Base-by-base conservation (phyloP, 2,888 invertebrate species). In the Drosophila helvetica region DNA sequence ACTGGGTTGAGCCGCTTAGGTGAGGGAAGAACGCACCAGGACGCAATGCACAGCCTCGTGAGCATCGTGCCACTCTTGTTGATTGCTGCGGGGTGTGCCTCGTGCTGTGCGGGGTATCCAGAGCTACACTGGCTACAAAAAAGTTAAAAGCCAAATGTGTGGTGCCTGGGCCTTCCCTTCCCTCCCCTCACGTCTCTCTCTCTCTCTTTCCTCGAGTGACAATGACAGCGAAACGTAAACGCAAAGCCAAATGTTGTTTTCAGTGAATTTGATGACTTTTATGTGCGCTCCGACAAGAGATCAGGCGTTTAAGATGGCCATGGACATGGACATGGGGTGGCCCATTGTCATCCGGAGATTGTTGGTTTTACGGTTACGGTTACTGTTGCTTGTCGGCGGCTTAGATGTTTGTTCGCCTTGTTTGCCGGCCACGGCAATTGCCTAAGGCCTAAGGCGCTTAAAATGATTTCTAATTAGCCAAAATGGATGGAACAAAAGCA, bases 181-280 rank as follows among this genome's bases (percentile, higher is more conserved):
- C 3, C 2, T 43, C 10, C 45, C 2, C 9, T 5, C 38, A 12
- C 10, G 15, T 10, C 18, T 12, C 1, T 1, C 22, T 5, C 22
- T 22, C 22, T 22, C 22, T 22, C 0, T 4, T 22, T 5, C 7
- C n/a, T 54, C 54, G 22, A 67, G 78, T 82, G 88, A 89, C 82
- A 89, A 80, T 80, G 85, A 83, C 78, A 79, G 83, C 81, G 83
- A 78, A 79, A 81, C 79, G 86, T 86, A 77, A 80, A 78, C 78
- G 86, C 71, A 88, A 85, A 79, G 87, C 85, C 88, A 89, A 86
- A 86, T 86, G 89, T 89, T 86, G 86, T 86, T 89, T 90, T 89
- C 87, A 91, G 90, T 90, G 90, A 90, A 91, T 91, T 90, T 91
- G 90, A 91, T 90, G 90, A 88, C 85, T 90, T 88, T 90, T 90